Evolutionary conservation across 2,113 vertebrate species (phyloP), one percentile per base, ranked within the genome.

Genomic region (Saccopteryx leptura): DNA sequence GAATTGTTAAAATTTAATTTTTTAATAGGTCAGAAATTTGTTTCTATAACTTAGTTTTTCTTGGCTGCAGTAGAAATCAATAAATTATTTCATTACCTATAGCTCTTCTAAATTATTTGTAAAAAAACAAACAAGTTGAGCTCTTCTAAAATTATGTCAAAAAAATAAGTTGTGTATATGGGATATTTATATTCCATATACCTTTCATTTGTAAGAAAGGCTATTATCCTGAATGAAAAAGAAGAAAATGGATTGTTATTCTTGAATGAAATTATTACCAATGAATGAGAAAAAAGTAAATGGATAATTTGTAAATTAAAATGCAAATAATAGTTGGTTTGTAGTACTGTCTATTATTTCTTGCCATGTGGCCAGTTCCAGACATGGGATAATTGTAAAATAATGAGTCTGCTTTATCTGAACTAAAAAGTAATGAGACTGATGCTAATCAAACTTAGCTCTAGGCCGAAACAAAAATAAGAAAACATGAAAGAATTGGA

Each of bases 191-290:
- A 69, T 48, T 81, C 24, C 50, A 94, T 18, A 63, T 87, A 71
- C 15, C 63, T 74, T 93, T 87, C 83, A 91, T 94, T 84, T 89
- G 52, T 50, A 85, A 84, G 66, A 85, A 76, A 91, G 79, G 2
- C 60, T 92, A 18, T 80, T 66, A 65, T 65, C 63, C 12, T 66
- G 68, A 93, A 60, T 76, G 58, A 90, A 39, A 85, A 11, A 81
- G 88, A 94, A 79, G 56, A 26, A 66, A 91, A 96, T 80, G 58
- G 31, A 54, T 88, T 66, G 28, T 31, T 31, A 66, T 31, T 13
- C 28, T 66, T 66, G 28, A 15, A 66, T 31, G 63, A 66, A 66
- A 66, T 66, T 66, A 66, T 66, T 66, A 66, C 63, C 28, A 26
- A 66, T 66, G 68, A 93, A 60, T 76, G 66, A 90, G 31, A 85